A percentile compares a stretch with the other conserved stretches of the same genome.
These are phyloP conservation scores for Melieria omissa DNA, from an alignment of 2,888 invertebrate genomes.

Conservation along the genomic window DNA sequence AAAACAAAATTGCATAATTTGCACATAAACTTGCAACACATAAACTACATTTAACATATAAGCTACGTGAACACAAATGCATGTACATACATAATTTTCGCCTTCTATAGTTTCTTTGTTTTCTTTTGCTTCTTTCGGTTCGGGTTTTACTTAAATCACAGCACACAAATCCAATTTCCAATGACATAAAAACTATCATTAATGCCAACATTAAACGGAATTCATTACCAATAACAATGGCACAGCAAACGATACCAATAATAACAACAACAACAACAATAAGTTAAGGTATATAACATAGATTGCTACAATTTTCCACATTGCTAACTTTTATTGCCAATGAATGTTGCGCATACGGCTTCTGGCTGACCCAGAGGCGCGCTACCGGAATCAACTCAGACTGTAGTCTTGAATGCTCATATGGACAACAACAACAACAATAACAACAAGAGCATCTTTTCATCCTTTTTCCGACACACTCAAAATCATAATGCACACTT, in stretches of 20 bases:
- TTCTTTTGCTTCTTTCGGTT: background rate
- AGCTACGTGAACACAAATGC: no score
- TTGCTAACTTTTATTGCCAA: background rate
- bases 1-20: no score
- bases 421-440: no score
- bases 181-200: slow-evolving; percentile 24
- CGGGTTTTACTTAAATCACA: background rate
- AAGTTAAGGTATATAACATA: background rate
- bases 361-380: background rate
- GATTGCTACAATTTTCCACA: slow-evolving; percentile 7
- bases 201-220: slow-evolving; percentile 30
- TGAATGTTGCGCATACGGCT: background rate
- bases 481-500: slow-evolving; percentile 27
- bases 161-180: slow-evolving; percentile 22
- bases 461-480: background rate
- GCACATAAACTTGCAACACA: no score
- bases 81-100: background rate
- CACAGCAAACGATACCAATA: background rate
- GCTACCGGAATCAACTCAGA: no score
- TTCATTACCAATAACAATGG: slow-evolving; percentile 12
- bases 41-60: no score
- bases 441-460: background rate
- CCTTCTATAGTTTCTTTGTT: slow-evolving; percentile 3
- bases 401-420: no score
- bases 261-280: slow-evolving; percentile 19